Conservation (phyloP, 2,888 invertebrate species). For the Drosophila mimica region DNA sequence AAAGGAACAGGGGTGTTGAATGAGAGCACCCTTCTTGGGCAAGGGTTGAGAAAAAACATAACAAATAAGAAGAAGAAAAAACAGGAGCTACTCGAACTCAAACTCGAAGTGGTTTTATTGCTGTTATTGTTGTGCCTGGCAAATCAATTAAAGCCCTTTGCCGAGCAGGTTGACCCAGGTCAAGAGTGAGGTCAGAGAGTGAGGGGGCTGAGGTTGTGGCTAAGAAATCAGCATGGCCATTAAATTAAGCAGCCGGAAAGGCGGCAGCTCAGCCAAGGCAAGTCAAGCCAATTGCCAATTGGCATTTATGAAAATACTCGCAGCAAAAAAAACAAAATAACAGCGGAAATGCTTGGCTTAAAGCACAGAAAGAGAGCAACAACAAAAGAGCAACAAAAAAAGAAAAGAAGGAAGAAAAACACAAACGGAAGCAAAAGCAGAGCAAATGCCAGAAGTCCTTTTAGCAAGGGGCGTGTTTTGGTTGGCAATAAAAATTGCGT, state of each 20-base stretch:
- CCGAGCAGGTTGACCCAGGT: conserved; percentile 46
- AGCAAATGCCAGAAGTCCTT: conserved; percentile 19
- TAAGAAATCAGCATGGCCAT: conserved; percentile 63
- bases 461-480: conserved; percentile 21
- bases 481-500: conserved; percentile 64
- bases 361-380: conserved; percentile 14
- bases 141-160: conserved; percentile 71
- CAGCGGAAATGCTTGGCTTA: conserved; percentile 61
- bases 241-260: conserved; percentile 78
- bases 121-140: conserved; percentile 37
- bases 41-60: conserved; percentile 23
- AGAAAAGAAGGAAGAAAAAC: conserved; percentile 6
- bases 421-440: conserved; percentile 31
- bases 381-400: background rate
- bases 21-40: background rate
- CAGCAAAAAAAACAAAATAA: conserved; percentile 12
- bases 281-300: conserved; percentile 49
- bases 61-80: background rate
- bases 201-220: conserved; percentile 5
- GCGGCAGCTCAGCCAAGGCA: conserved; percentile 43
- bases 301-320: conserved; percentile 17
- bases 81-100: conserved; percentile 43
- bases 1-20: conserved; percentile 60
- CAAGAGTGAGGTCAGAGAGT: conserved; percentile 11
- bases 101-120: background rate